A percentile compares a stretch with the other conserved stretches of the same genome.
phyloP scores from a whole-genome alignment of 2,888 invertebrate species.

The Iselma pallidipennis region DNA sequence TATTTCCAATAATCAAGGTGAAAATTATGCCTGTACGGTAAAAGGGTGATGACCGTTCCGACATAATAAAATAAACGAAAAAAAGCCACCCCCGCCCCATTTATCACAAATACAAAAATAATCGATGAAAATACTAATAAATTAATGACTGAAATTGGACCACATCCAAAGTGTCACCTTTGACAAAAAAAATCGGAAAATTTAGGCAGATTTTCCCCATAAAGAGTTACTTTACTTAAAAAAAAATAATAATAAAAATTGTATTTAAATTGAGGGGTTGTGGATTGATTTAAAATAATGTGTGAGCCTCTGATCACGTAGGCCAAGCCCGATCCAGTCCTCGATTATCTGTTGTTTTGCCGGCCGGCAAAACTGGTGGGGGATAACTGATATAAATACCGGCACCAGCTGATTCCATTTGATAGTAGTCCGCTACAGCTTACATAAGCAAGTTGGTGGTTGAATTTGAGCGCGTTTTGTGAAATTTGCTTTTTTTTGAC shows the following conservation, averaged over 20 bases:
- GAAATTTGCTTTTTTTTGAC: constrained; percentile 32
- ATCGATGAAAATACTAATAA: too few species aligned
- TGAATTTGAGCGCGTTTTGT: constrained; percentile 17
- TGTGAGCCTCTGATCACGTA: constrained; percentile 36
- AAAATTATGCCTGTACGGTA: background rate
- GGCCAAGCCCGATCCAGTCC: constrained; percentile 45
- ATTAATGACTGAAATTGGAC: too few species aligned
- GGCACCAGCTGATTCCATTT: constrained; percentile 43
- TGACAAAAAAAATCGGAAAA: too few species aligned
- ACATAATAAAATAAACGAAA: background rate
- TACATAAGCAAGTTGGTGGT: constrained; percentile 9
- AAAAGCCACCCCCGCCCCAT: background rate
- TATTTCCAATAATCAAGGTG: background rate
- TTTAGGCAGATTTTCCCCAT: background rate
- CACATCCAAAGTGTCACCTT: too few species aligned
- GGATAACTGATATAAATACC: constrained; percentile 59
- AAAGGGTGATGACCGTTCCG: background rate
- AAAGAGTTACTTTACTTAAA: background rate
- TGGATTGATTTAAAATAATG: background rate
- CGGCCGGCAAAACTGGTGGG: constrained; percentile 39
- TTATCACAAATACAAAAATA: too few species aligned
- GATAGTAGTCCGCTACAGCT: constrained; percentile 33
- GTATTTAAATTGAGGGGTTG: background rate
- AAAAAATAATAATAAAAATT: too few species aligned
- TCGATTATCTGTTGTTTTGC: constrained; percentile 49